Evolutionary conservation across 2,888 invertebrate species (phyloP), one percentile per base, ranked within the genome.

Genomic region (Aethes cnicana): DNA sequence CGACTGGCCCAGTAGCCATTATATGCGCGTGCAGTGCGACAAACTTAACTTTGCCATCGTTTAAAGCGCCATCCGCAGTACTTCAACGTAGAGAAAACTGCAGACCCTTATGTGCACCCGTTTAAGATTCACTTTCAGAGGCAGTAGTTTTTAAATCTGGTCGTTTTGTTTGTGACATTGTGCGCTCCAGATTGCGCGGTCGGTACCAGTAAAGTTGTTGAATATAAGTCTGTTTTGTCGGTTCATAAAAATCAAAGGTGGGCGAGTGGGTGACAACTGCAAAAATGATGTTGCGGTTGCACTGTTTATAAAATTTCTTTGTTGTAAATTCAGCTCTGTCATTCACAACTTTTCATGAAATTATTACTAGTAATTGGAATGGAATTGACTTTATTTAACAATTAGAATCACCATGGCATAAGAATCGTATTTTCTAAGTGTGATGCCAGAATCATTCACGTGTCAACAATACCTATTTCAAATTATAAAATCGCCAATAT

Each of bases 1-100:
- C 64, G 67, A 60, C 66, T 64, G 64, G 61, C 53, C 55, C 63
- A 62, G 67, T 65, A 67, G 74, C 70, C 68, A 68, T 74, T 74
- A 69, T 62, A 59, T 57, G 64, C 62, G 63, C 56, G 72, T 30
- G 37, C 69, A 71, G 72, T 69, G 68, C 69, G 59, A 68, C 68
- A 64, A 44, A 18, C 30, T 23, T 43, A 16, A 3, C 14, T 37
- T 36, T 50, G 14, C 36, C n/a, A 36, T 36, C 30, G 36, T 23
- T 20, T 17, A 4, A 28, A 30, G 20, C 23, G 28, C 17, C 18
- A 36, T 3, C 5, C 5, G 18, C 3, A n/a, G 11, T 23, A 30
- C 14, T 26, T 9, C 14, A 7, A 17, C 11, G 16, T 3, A 7
- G 9, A 3, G 9, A 23, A 23, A 37, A 16, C 21, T 9, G 2